These are phyloP conservation scores for Ellobius talpinus DNA, from an alignment of 2,113 vertebrate species.

Conservation along the genomic window DNA sequence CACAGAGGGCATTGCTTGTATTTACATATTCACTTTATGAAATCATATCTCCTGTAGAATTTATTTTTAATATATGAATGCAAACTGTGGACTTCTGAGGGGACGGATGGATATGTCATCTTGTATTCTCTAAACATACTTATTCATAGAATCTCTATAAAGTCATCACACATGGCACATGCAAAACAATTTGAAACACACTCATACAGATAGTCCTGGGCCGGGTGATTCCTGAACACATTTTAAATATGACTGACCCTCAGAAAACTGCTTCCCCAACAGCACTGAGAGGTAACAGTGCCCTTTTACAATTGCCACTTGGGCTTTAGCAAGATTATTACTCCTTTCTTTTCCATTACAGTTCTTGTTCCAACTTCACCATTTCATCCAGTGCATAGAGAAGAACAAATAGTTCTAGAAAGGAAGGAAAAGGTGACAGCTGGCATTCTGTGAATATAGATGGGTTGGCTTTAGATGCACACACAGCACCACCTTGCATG, in stretches of 20 bases:
- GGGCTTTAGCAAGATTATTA: not conserved
- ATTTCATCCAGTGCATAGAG: not conserved
- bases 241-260: slow-evolving; percentile 3
- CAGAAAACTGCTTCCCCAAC: not conserved
- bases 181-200: not conserved
- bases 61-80: not conserved
- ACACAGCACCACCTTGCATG: not conserved
- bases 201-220: not conserved
- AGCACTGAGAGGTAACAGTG: not conserved
- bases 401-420: not conserved
- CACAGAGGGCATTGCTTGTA: not conserved
- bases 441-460: not conserved
- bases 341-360: not conserved
- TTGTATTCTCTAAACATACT: slow-evolving; percentile 4
- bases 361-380: not conserved
- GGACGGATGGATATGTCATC: not conserved
- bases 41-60: not conserved
- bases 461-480: not conserved
- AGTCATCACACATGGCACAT: not conserved
- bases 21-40: not conserved
- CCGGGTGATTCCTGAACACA: not conserved
- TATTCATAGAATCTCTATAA: not conserved
- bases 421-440: not conserved
- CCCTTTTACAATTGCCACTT: not conserved
- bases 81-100: not conserved